Percentiles rank a stretch among this genome's conserved stretches.
Conservation (phyloP, 92 coral and sea anemone species). For the Umimayanthus chanpuru region DNA sequence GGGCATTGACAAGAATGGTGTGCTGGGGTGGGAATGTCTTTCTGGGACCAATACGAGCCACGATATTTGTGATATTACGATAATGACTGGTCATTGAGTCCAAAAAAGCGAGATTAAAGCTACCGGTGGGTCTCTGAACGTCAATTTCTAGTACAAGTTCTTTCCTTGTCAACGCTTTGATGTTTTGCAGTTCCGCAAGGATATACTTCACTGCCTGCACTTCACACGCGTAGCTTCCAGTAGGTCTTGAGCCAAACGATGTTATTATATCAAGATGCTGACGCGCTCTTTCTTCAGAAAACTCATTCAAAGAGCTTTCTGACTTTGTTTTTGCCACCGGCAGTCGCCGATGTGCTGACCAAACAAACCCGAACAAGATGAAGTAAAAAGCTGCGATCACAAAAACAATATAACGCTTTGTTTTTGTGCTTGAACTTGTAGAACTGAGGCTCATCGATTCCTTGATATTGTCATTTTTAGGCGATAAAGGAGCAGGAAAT, state of each 20-base stretch:
- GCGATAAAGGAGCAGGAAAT: background rate
- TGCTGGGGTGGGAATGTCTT: conserved; percentile 70
- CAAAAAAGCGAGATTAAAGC: conserved; percentile 70
- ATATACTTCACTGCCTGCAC: conserved; percentile 86
- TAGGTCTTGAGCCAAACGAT: conserved; percentile 85
- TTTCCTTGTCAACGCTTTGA: conserved; percentile 63
- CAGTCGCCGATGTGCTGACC: conserved; percentile 67
- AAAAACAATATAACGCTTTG: conserved; percentile 46
- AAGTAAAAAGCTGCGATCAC: conserved; percentile 52
- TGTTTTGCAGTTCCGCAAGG: conserved; percentile 58
- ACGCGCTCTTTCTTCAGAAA: conserved; percentile 92
- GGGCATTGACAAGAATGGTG: conserved; percentile 83
- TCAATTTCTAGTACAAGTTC: conserved; percentile 82
- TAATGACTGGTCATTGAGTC: conserved; percentile 82
- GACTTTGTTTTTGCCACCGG: conserved; percentile 67
- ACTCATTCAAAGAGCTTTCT: conserved; percentile 68
- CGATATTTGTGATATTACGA: conserved; percentile 83
- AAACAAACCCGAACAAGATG: conserved; percentile 44
- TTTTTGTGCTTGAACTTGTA: background rate
- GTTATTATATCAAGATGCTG: conserved; percentile 77
- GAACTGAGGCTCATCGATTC: background rate
- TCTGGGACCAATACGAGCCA: conserved; percentile 77
- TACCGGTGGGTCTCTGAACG: conserved; percentile 84
- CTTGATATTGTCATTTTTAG: conserved; percentile 7
- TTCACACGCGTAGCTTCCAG: conserved; percentile 97